These are phyloP conservation scores for Planiliza haematocheilus DNA, from an alignment of 2,113 vertebrate genomes.

Conservation along the genomic window DNA sequence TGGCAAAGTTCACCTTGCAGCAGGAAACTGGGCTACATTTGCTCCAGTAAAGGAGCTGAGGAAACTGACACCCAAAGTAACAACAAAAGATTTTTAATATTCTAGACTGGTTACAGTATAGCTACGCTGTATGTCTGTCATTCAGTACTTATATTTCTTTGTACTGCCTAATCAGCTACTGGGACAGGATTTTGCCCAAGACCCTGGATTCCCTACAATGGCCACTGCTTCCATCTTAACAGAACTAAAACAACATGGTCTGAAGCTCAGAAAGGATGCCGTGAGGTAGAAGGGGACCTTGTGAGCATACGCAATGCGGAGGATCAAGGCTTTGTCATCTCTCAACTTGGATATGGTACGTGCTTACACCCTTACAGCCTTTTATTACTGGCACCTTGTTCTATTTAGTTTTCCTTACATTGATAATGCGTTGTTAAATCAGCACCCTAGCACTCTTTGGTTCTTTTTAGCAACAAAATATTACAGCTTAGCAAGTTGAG, in stretches of 20 bases:
- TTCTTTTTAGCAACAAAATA: no score
- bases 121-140: neutral
- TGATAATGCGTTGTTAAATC: no score
- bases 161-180: slow-evolving; percentile 43
- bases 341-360: slow-evolving; percentile 90
- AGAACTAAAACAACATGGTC: slow-evolving; percentile 83
- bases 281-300: slow-evolving; percentile 86
- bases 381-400: no score
- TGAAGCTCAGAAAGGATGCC: slow-evolving; percentile 84
- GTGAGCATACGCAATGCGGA: slow-evolving; percentile 87
- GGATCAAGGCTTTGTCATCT: slow-evolving; percentile 89
- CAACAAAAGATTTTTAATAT: neutral
- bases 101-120: no score
- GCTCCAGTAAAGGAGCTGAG: slow-evolving; percentile 74
- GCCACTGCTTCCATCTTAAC: slow-evolving; percentile 87
- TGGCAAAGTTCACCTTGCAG: slow-evolving; percentile 90
- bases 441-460: no score
- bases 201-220: slow-evolving; percentile 88
- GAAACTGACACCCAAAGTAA: slow-evolving; percentile 51
- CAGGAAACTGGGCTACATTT: slow-evolving; percentile 90
- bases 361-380: slow-evolving; percentile 18
- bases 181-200: slow-evolving; percentile 80
- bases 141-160: neutral
- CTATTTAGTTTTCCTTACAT: no score
- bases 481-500: no score